Conservation (phyloP, 2,888 invertebrate species). For the Amphipyra tragopoginis region DNA sequence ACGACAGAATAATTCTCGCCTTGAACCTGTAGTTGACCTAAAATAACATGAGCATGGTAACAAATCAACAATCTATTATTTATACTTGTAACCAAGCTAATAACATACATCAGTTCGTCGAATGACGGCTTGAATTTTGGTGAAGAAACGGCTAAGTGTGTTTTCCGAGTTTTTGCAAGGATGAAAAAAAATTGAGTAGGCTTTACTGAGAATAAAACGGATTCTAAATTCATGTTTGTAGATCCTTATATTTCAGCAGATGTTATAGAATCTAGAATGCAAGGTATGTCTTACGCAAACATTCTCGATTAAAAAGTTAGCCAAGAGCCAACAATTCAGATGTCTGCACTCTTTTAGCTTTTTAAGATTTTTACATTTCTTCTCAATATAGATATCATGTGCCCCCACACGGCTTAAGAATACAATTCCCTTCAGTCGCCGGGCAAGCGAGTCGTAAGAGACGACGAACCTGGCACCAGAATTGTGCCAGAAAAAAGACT, state of each 20-base stretch:
- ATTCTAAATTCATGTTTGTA: conserved; percentile 5
- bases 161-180: conserved; percentile 13
- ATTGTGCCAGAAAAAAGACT: no score
- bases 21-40: conserved; percentile 29
- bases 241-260: conserved; percentile 10
- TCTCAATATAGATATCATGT: no score
- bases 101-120: conserved; percentile 12
- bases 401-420: no score
- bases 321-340: no score
- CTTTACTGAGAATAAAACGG: conserved; percentile 1
- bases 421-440: no score
- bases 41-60: conserved; percentile 29
- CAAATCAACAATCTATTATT: conserved; percentile 24
- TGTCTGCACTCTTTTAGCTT: no score
- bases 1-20: conserved; percentile 15
- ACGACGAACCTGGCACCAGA: no score
- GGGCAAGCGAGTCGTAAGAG: no score
- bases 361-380: no score
- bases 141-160: conserved; percentile 15
- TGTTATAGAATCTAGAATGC: no score
- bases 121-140: conserved; percentile 17
- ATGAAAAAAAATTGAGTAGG: conserved; percentile 34
- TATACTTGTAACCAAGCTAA: conserved; percentile 26
- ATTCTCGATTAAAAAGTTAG: no score
- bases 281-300: no score